These are phyloP conservation scores for Spisula solida DNA, from an alignment of 2,888 invertebrate genomes.

Conservation along the genomic window DNA sequence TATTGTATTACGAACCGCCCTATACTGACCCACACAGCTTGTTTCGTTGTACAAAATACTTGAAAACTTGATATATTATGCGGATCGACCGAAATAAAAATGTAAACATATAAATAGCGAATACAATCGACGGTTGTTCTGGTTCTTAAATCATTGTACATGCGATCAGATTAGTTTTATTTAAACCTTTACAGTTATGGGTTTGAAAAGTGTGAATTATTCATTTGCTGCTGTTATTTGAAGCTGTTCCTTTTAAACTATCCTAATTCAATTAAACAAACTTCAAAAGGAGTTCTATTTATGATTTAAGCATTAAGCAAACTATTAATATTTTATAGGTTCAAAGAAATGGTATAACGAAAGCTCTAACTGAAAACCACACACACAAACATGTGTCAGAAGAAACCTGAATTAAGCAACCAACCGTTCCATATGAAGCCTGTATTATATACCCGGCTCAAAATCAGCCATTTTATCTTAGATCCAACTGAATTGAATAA, in stretches of 20 bases:
- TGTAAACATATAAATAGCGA: not conserved
- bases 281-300: not conserved
- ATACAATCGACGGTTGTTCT: not conserved
- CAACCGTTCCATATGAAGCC: too few species aligned
- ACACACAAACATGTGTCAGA: too few species aligned
- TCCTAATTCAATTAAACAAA: not conserved
- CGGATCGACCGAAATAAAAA: constrained; percentile 8
- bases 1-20: not conserved
- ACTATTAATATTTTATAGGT: not conserved
- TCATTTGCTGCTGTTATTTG: not conserved
- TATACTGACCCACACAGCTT: not conserved
- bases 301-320: not conserved
- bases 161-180: not conserved
- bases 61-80: not conserved
- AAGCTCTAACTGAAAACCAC: too few species aligned
- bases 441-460: too few species aligned
- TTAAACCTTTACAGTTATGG: not conserved
- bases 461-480: too few species aligned
- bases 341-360: too few species aligned
- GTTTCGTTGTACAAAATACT: not conserved
- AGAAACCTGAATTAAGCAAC: too few species aligned
- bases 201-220: too few species aligned
- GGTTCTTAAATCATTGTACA: not conserved
- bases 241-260: not conserved
- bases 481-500: too few species aligned